Evolutionary conservation across 2,888 invertebrate genomes (phyloP).

Genomic region (Palloptera scutellata): DNA sequence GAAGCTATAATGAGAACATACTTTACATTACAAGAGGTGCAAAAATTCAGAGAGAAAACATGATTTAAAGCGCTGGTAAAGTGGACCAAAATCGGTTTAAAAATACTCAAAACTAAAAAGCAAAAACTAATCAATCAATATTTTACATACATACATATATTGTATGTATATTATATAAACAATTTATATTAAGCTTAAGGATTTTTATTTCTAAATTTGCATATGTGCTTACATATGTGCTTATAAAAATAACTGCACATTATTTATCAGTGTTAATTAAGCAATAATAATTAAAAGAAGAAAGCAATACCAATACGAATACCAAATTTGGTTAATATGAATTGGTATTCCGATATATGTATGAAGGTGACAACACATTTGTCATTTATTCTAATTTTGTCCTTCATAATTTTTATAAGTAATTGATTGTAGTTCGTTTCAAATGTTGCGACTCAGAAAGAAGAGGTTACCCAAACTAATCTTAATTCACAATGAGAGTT

Average conservation of each 20-base stretch:
- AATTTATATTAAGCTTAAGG: background rate
- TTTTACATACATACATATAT: slow-evolving; percentile 7
- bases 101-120: slow-evolving; percentile 20
- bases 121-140: background rate
- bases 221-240: no score
- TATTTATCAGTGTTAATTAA: slow-evolving; percentile 56
- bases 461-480: no score
- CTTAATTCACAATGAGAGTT: no score
- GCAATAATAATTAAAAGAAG: slow-evolving; percentile 54
- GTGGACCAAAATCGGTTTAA: slow-evolving; percentile 61
- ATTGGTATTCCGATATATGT: no score
- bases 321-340: no score
- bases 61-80: slow-evolving; percentile 54
- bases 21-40: slow-evolving; percentile 19
- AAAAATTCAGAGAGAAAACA: slow-evolving; percentile 36
- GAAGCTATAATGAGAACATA: no score
- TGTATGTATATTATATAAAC: background rate
- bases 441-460: no score
- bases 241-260: slow-evolving; percentile 20
- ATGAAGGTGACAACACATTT: no score
- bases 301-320: background rate
- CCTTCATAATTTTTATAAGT: no score
- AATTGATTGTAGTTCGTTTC: no score
- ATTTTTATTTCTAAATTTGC: background rate
- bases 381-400: no score